Evolutionary conservation across 2,888 invertebrate genomes (phyloP), one percentile per base, ranked within the genome.

Genomic region (Aphodius sticticus): DNA sequence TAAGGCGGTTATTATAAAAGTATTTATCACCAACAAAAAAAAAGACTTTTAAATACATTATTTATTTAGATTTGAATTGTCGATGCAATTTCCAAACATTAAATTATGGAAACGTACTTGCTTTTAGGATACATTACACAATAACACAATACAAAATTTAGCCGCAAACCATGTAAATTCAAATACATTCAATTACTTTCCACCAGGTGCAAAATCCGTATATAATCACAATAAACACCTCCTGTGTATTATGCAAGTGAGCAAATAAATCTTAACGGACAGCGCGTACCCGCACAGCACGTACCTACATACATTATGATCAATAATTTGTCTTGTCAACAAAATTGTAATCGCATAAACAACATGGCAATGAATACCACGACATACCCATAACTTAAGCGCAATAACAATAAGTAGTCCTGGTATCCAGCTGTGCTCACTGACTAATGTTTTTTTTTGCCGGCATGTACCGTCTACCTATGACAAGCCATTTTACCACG

Each of bases 261-360:
- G 53, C 7, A 12, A 53, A 53, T 53, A 53, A 53, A 53, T 53
- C 53, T 53, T 53, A 53, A 53, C 53, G 12, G 53, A 1, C 53
- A 53, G 53, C 53, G 53, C 4, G 9, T 53, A 53, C 53, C 3
- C 12, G 53, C 53, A 53, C 53, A 53, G 53, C 53, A 53, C 12
- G 53, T 12, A 7, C 53, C 9, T 53, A 53, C 53, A 53, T 53
- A 53, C 53, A 53, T 53, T 53, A 53, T 12, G 53, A 53, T 53
- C 53, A 53, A 53, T 53, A 53, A 53, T 53, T 53, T 53, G 53
- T 53, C 53, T 53, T 53, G 53, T 53, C 53, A 53, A 53, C 53
- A 53, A 53, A 53, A 53, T 53, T 53, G 53, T 53, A 53, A 53
- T 53, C 53, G 53, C 53, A 53, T 53, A 53, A 53, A 53, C 53